Base-by-base conservation (phyloP, 53 echinoderm and acorn worm genomes). In the Astropecten irregularis region DNA sequence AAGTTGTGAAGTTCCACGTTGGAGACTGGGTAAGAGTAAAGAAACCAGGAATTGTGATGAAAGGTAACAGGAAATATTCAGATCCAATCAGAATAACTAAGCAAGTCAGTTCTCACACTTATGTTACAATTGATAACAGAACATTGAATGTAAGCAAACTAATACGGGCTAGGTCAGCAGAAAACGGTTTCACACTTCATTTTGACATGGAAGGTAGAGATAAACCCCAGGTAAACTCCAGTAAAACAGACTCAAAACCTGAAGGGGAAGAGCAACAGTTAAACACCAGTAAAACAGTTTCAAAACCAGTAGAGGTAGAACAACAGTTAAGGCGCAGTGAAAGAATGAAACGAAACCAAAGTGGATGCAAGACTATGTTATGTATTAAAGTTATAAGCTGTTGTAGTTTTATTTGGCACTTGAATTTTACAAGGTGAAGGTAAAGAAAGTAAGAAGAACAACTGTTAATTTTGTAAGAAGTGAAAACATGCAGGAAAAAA, bases 1-100 rank as follows among this genome's bases (percentile, higher is more conserved):
- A 71, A 49, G 63, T 40, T 21, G 20, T 69, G 27, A 30, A 86
- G 38, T 73, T 65, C 23, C 1, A 50, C 32, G 40, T 69, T 27
- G 87, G 87, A 31, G 82, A 88, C 46, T 82, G 25, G 42, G 88
- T 88, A 9, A 35, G 82, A 71, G 48, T 82, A 33, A 51, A 69
- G 34, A 82, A 69, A 70, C 71, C 56, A 49, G 69, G 69, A 30
- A 18, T 37, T 32, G 71, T 82, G 14, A 33, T 38, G 6, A 71
- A 88, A 49, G 71, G 69, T 5, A 52, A 64, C 26, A 62, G 49
- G 36, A 84, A 72, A 62, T 84, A 48, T 10, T 32, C 47, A 5
- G 27, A 56, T 36, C 85, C 85, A 10, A 26, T 84, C 18, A 58
- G 62, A 36, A 72, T 61, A 5, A 34, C 33, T 13, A 84, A 48